A percentile compares a stretch with the other conserved stretches of the same genome.
phyloP scores from a whole-genome alignment of 2,888 invertebrate genomes.

The Synanthedon andrenaeformis region DNA sequence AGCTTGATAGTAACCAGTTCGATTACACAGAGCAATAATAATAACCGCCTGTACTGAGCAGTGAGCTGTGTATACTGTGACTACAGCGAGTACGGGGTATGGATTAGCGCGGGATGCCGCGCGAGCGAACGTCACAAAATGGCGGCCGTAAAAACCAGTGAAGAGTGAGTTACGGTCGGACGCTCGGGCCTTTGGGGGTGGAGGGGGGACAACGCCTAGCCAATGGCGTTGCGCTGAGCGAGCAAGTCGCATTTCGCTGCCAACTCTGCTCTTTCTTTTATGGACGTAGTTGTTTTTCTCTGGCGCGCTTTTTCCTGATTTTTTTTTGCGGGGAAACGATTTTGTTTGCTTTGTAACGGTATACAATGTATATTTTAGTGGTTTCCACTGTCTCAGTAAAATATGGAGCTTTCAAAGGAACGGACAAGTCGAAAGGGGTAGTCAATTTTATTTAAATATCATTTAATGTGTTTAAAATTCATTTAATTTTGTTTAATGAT shows the following conservation, averaged over 20 bases:
- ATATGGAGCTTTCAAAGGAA: constrained; percentile 1
- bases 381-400: constrained; percentile 23
- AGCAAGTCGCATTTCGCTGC: constrained; percentile 53
- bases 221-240: constrained; percentile 58
- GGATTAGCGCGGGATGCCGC: constrained; percentile 60
- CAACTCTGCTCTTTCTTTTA: constrained; percentile 69
- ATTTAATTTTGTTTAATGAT: too few relatives aligned
- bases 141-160: constrained; percentile 70
- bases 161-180: constrained; percentile 66
- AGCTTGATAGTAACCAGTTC: too few relatives aligned
- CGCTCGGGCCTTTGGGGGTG: constrained; percentile 19
- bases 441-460: too few relatives aligned
- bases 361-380: constrained; percentile 59
- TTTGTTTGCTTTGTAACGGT: constrained; percentile 53
- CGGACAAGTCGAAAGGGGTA: too few relatives aligned
- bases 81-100: constrained; percentile 17
- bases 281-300: constrained; percentile 63
- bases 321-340: constrained; percentile 39
- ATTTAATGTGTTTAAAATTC: too few relatives aligned
- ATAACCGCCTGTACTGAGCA: too few relatives aligned
- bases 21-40: too few relatives aligned
- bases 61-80: too few relatives aligned
- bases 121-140: constrained; percentile 68
- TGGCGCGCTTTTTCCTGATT: constrained; percentile 61
- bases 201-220: constrained; percentile 25